Evolutionary conservation across 2,888 invertebrate species (phyloP).

Genomic region (Drosophila setosimentum): DNA sequence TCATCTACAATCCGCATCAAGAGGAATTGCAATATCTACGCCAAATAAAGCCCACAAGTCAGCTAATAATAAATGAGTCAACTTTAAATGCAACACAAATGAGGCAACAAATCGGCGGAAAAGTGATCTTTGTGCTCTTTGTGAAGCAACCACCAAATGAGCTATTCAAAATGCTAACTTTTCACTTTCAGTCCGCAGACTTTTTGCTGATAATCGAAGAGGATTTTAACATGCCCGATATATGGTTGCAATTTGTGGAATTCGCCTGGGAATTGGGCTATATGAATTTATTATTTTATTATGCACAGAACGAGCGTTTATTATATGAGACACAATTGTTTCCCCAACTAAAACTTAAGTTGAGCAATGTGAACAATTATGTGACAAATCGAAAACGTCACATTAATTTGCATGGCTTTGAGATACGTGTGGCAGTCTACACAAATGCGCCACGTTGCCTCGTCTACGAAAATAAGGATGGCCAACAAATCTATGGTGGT

Average conservation of each 20-base stretch:
- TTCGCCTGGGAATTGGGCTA: conserved; percentile 49
- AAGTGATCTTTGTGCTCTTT: conserved; percentile 42
- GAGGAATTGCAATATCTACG: conserved; percentile 19
- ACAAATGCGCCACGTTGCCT: conserved; percentile 53
- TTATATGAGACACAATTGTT: conserved; percentile 53
- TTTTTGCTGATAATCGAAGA: conserved; percentile 44
- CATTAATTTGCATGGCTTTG: conserved; percentile 40
- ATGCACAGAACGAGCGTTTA: conserved; percentile 24
- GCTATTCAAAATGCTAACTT: conserved; percentile 16
- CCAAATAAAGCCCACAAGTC: conserved; percentile 1
- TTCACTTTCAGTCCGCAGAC: conserved; percentile 47
- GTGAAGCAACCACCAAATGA: conserved; percentile 29
- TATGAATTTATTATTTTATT: conserved; percentile 40
- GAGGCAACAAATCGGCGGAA: conserved; percentile 9
- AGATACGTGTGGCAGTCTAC: conserved; percentile 61
- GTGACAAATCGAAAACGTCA: background rate
- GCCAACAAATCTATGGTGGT: conserved; percentile 46
- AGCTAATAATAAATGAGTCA: conserved; percentile 32
- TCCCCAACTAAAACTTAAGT: conserved; percentile 19
- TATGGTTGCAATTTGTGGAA: conserved; percentile 42
- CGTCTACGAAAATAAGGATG: conserved; percentile 45
- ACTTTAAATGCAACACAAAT: conserved; percentile 30
- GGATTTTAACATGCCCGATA: background rate
- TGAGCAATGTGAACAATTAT: conserved; percentile 39
- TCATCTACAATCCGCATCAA: conserved; percentile 42